Percentiles rank a stretch among this genome's conserved stretches.
Conservation (phyloP, 2,888 invertebrate genomes). For the Lydus trimaculatus region DNA sequence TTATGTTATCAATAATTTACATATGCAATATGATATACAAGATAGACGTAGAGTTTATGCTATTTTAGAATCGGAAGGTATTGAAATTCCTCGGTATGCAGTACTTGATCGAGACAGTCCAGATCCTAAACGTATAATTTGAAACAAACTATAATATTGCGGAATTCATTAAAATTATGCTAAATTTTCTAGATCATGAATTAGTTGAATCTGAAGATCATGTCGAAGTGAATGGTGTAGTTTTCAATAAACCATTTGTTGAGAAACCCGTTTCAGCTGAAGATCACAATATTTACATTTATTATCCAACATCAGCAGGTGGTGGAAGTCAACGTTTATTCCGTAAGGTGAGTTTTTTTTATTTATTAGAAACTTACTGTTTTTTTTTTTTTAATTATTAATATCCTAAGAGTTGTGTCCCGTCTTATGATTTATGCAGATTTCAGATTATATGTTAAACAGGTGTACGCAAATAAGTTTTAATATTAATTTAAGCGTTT, state of each 20-base stretch:
- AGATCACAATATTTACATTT: constrained; percentile 99
- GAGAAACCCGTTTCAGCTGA: constrained; percentile 99
- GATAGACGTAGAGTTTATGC: constrained; percentile 94
- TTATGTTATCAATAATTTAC: constrained; percentile 97
- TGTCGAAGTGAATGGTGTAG: constrained; percentile 94
- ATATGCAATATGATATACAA: constrained; percentile 98
- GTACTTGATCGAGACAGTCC: constrained; percentile 94
- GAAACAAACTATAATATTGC: background rate
- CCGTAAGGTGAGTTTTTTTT: constrained; percentile 94
- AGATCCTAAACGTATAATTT: constrained; percentile 83
- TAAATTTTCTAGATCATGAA: constrained; percentile 77
- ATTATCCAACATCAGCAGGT: constrained; percentile 98
- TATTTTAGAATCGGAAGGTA: constrained; percentile 91
- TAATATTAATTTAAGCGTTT: constrained; percentile 41
- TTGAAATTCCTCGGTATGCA: constrained; percentile 97
- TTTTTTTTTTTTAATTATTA: background rate
- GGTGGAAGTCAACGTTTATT: constrained; percentile 98
- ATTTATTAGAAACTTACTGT: too few relatives aligned
- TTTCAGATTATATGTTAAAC: constrained; percentile 43
- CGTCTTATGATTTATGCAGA: constrained; percentile 26
- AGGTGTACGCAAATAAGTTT: constrained; percentile 36
- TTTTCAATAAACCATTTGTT: constrained; percentile 98
- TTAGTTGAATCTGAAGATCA: constrained; percentile 96
- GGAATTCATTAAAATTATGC: background rate
- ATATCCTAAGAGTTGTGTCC: constrained; percentile 10